These are phyloP conservation scores for Bubo scandiacus DNA, from an alignment of 2,113 vertebrate genomes.

Conservation along the genomic window DNA sequence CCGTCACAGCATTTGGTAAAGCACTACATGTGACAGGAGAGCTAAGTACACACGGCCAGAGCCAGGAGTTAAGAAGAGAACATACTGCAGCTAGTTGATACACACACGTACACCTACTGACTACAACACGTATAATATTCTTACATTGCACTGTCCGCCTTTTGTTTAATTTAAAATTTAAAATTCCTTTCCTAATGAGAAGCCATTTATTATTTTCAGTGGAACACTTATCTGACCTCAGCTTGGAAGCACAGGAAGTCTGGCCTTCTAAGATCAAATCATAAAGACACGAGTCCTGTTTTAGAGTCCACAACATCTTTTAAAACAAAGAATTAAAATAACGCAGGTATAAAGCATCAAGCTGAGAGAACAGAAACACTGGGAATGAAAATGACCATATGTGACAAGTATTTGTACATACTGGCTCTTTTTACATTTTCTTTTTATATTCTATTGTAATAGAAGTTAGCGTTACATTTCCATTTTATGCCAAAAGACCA, in stretches of 20 bases:
- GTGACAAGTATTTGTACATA: background rate
- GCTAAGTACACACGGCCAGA: background rate
- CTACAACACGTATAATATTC: rapidly evolving
- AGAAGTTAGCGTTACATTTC: background rate
- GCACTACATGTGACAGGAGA: rapidly evolving
- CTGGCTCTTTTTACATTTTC: background rate
- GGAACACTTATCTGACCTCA: background rate
- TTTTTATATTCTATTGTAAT: background rate
- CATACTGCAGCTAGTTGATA: background rate
- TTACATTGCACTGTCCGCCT: rapidly evolving
- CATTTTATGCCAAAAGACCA: background rate
- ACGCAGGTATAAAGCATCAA: background rate
- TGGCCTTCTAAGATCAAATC: background rate
- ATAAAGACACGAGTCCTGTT: rapidly evolving
- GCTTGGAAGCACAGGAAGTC: rapidly evolving
- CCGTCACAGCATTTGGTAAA: background rate
- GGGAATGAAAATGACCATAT: background rate
- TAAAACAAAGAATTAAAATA: background rate
- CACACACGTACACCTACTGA: no score
- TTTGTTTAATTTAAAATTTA: background rate
- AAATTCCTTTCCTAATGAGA: background rate
- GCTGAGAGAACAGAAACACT: background rate
- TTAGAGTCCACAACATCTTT: background rate
- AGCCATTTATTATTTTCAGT: background rate
- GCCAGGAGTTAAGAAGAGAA: rapidly evolving